Percentiles rank a stretch among this genome's conserved stretches.
These are phyloP conservation scores for Drosophila dunni DNA, from an alignment of 1,140 invertebrate species.

Conservation along the genomic window DNA sequence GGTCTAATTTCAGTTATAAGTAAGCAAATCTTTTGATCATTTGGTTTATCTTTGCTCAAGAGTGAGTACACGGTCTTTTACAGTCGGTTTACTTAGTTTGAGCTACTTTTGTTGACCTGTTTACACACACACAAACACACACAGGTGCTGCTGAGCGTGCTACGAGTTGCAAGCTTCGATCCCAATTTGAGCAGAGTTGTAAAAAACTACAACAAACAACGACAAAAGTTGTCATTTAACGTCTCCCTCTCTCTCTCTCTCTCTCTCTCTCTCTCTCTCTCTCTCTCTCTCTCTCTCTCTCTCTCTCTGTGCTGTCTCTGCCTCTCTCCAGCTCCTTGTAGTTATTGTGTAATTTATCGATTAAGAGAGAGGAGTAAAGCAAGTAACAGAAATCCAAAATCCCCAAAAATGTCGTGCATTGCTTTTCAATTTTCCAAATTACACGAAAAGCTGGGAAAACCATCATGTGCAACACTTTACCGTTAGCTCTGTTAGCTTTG, in stretches of 20 bases:
- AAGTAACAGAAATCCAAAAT: slow-evolving; percentile 1
- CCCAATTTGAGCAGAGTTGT: slow-evolving; percentile 32
- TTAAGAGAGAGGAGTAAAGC: neutral
- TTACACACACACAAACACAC: slow-evolving; percentile 26
- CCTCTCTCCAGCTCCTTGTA: neutral
- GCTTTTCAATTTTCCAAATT: slow-evolving; percentile 73
- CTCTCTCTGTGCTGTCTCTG: neutral
- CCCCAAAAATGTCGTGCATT: slow-evolving; percentile 65
- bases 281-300: neutral
- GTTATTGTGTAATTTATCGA: slow-evolving; percentile 62
- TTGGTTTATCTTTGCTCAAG: too few relatives aligned
- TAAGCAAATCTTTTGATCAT: too few relatives aligned
- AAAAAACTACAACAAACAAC: slow-evolving; percentile 40
- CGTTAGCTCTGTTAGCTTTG: slow-evolving; percentile 38
- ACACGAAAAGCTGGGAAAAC: slow-evolving; percentile 70
- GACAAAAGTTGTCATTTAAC: slow-evolving; percentile 30
- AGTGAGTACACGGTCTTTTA: too few relatives aligned
- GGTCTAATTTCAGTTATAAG: too few relatives aligned
- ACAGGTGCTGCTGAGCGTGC: slow-evolving; percentile 8
- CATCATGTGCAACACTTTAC: slow-evolving; percentile 25
- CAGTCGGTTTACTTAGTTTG: too few relatives aligned
- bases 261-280: slow-evolving; percentile 1
- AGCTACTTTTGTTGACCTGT: slow-evolving; percentile 23
- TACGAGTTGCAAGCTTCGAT: slow-evolving; percentile 20
- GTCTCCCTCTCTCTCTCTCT: slow-evolving; percentile 3